Evolutionary conservation across 2,888 invertebrate genomes (phyloP).

Genomic region (Pilophorus perplexus): DNA sequence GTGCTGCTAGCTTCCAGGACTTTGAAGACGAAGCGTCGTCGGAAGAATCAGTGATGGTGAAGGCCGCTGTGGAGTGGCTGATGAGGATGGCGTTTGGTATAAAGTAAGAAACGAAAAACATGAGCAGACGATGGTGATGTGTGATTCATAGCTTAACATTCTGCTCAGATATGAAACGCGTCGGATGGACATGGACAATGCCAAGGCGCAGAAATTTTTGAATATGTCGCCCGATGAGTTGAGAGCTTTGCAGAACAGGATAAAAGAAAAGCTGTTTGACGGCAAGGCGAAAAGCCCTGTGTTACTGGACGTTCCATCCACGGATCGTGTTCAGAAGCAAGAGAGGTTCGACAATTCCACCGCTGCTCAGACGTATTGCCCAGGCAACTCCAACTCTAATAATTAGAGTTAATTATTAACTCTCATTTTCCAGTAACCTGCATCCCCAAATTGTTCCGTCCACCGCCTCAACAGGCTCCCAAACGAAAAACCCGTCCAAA

Average conservation of each 20-base stretch:
- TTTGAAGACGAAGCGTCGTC: neutral
- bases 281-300: neutral
- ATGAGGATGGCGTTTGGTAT: conserved; percentile 10
- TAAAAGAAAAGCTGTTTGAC: conserved; percentile 1
- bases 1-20: neutral
- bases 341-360: neutral
- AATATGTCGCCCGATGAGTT: conserved; percentile 16
- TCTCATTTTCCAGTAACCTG: no score
- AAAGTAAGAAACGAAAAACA: neutral
- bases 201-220: conserved; percentile 7
- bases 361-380: no score
- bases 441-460: neutral
- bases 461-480: neutral
- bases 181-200: neutral
- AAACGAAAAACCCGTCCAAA: conserved; percentile 7
- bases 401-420: no score
- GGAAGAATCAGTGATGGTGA: conserved; percentile 12
- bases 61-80: conserved; percentile 28
- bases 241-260: conserved; percentile 19
- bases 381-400: no score
- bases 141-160: neutral
- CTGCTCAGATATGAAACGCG: conserved; percentile 16
- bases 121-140: neutral
- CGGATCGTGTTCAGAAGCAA: neutral
- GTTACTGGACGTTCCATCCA: no score